Evolutionary conservation across 2,797 vertebrate genomes (phyloP).

Genomic region (Falco peregrinus): DNA sequence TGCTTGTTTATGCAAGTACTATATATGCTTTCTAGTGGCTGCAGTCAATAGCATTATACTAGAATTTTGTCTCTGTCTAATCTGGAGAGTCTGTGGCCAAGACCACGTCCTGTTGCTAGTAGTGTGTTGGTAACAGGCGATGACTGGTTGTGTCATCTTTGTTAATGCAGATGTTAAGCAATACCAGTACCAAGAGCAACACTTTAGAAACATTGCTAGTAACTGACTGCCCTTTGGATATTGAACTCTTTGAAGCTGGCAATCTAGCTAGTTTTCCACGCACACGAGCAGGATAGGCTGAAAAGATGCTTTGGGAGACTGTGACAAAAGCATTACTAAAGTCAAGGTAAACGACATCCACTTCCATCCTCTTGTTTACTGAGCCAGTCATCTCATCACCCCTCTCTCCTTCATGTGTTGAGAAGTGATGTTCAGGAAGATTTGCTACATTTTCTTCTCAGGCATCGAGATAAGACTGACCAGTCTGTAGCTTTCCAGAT

Average conservation of each 20-base stretch:
- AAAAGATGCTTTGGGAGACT: background rate
- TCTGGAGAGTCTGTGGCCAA: background rate
- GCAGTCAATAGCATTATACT: background rate
- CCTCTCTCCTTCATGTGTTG: background rate
- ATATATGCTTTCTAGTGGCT: background rate
- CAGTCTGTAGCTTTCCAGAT: background rate
- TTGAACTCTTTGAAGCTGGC: background rate
- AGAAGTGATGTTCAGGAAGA: background rate
- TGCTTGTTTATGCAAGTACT: background rate
- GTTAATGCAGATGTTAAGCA: background rate
- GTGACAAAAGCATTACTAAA: background rate
- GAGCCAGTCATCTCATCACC: background rate
- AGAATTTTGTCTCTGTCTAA: background rate
- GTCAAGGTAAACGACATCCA: background rate
- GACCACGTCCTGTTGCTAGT: background rate
- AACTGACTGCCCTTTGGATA: background rate
- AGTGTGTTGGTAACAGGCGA: background rate
- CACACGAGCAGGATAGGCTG: background rate
- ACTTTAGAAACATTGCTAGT: background rate
- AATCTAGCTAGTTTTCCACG: background rate
- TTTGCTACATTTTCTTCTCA: background rate
- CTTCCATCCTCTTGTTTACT: background rate
- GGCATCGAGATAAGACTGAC: background rate
- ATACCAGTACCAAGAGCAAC: background rate
- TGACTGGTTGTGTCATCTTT: background rate